Conservation (phyloP, 2,888 invertebrate species). For the Anthophora plumipes region DNA sequence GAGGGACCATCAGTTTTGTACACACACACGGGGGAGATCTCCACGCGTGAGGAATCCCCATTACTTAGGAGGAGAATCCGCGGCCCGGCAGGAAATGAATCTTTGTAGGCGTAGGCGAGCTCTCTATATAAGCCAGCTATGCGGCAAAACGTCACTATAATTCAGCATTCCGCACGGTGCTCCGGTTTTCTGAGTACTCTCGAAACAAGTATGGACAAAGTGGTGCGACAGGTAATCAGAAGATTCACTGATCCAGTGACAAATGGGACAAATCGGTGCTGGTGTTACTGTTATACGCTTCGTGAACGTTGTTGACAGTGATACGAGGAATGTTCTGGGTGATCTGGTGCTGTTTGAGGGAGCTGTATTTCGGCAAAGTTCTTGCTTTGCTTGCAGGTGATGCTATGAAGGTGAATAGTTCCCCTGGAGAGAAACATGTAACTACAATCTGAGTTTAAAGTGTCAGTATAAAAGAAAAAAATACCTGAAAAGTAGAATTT, state of each 20-base stretch:
- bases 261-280: too few relatives aligned
- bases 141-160: conserved; percentile 74
- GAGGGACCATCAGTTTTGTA: conserved; percentile 40
- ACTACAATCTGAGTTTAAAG: not conserved
- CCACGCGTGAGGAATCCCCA: conserved; percentile 24
- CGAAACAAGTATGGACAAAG: conserved; percentile 54
- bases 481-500: not conserved
- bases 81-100: conserved; percentile 67
- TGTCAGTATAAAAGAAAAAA: not conserved
- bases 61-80: conserved; percentile 50
- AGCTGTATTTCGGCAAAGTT: not conserved
- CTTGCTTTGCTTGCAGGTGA: not conserved
- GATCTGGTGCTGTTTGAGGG: not conserved
- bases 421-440: too few relatives aligned
- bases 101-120: conserved; percentile 64
- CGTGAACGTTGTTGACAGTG: conserved; percentile 31
- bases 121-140: conserved; percentile 77
- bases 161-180: conserved; percentile 72
- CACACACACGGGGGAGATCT: conserved; percentile 11
- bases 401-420: not conserved
- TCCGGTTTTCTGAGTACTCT: conserved; percentile 40
- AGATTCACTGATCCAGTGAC: not conserved
- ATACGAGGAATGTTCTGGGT: not conserved
- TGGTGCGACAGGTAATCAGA: conserved; percentile 66
- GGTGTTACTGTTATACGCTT: not conserved